These are phyloP conservation scores for Mobula hypostoma DNA, from an alignment of 2,113 vertebrate genomes.

Conservation along the genomic window DNA sequence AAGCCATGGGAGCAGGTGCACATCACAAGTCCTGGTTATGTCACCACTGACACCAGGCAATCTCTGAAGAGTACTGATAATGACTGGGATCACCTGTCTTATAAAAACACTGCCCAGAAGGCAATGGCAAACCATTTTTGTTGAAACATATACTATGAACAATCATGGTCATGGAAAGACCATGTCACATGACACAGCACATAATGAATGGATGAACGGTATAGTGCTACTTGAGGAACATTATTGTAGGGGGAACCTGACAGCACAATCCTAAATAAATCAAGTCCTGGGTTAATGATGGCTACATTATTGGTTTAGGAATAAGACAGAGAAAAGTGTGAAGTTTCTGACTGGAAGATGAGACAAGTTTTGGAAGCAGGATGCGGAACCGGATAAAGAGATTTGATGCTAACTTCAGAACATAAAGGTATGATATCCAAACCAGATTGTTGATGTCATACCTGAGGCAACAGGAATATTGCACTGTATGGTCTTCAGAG, in stretches of 20 bases:
- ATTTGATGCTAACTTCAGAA: background rate
- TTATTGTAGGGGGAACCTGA: background rate
- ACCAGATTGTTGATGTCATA: conserved; percentile 44
- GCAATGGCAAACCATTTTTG: no score
- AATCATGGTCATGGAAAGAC: no score
- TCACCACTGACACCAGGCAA: no score
- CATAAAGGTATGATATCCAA: no score
- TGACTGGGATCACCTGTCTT: no score
- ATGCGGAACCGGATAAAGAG: background rate
- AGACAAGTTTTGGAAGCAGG: background rate
- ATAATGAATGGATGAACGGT: no score
- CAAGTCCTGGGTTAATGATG: background rate
- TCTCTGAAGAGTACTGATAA: no score
- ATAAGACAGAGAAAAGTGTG: background rate
- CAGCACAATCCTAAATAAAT: background rate
- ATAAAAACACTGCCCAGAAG: no score
- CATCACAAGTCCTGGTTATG: no score
- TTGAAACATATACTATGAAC: no score
- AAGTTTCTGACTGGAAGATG: background rate
- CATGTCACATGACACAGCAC: no score
- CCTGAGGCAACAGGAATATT: conserved; percentile 84
- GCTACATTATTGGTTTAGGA: background rate
- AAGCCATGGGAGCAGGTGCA: no score
- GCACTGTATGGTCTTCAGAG: conserved; percentile 68
- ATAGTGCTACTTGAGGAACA: background rate